A percentile compares a stretch with the other conserved stretches of the same genome.
Conservation (phyloP, 2,113 vertebrate species). For the Nothocercus julius region DNA sequence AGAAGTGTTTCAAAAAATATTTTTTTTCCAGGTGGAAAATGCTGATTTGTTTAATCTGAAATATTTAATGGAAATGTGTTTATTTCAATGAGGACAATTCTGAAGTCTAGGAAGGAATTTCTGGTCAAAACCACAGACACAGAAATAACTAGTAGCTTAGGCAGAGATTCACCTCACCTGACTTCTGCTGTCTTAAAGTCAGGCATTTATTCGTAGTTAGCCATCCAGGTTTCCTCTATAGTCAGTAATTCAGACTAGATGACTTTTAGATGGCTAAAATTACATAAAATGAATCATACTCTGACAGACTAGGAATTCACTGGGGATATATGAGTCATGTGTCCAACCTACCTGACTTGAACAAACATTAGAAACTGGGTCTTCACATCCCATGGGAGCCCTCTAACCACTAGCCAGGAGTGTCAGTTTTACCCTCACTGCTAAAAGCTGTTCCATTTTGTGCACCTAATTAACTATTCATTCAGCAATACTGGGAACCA, state of each 20-base stretch:
- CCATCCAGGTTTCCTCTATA: slow-evolving; percentile 10
- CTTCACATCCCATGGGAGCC: not conserved
- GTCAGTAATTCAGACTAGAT: slow-evolving; percentile 43
- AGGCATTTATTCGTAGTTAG: slow-evolving; percentile 34
- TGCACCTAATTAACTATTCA: not conserved
- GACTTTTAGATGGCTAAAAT: slow-evolving; percentile 52
- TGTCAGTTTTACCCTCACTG: not conserved
- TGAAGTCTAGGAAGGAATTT: not conserved
- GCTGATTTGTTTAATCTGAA: not conserved
- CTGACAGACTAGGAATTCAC: not conserved
- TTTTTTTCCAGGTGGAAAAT: slow-evolving; percentile 12
- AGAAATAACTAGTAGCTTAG: slow-evolving; percentile 5
- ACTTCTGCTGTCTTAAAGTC: not conserved
- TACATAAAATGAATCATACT: slow-evolving; percentile 24
- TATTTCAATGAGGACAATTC: slow-evolving; percentile 12
- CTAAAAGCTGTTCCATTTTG: not conserved
- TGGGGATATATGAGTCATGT: slow-evolving; percentile 28
- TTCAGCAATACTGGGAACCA: not conserved
- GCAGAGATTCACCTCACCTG: slow-evolving; percentile 59
- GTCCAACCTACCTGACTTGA: not conserved
- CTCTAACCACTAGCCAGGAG: not conserved
- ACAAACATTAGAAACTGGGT: not conserved
- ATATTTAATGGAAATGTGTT: not conserved
- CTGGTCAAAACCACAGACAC: slow-evolving; percentile 40
- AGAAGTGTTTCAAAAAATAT: not conserved